These are phyloP conservation scores for Melanchra persicariae DNA, from an alignment of 2,888 invertebrate species.

Conservation along the genomic window DNA sequence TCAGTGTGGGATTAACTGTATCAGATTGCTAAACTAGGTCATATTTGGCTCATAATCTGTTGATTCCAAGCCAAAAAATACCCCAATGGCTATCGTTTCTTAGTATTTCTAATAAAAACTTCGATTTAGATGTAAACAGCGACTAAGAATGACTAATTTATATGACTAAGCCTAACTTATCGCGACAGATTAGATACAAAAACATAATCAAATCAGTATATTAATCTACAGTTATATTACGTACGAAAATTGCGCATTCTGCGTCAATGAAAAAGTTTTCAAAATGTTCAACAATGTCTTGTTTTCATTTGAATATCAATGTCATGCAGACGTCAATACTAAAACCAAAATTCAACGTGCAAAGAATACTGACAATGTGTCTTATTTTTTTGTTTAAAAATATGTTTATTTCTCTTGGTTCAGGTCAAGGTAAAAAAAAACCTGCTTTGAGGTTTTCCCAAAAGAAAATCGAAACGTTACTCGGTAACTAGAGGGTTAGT, in stretches of 20 bases:
- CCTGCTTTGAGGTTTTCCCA: not conserved
- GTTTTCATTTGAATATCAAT: constrained; percentile 22
- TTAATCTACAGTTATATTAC: constrained; percentile 4
- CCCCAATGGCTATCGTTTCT: constrained; percentile 14
- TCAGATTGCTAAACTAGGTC: not conserved
- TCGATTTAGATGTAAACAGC: constrained; percentile 15
- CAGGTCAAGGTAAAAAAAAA: not conserved
- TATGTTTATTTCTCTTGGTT: not conserved
- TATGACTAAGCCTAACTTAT: constrained; percentile 16
- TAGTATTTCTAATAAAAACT: constrained; percentile 20
- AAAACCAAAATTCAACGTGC: constrained; percentile 10
- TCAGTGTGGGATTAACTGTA: constrained; percentile 4
- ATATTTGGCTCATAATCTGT: constrained; percentile 27
- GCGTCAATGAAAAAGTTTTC: not conserved
- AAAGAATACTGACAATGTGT: not conserved
- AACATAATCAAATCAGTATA: constrained; percentile 9
- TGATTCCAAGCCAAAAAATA: constrained; percentile 23
- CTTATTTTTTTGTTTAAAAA: not conserved
- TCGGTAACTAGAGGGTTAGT: too few species aligned
- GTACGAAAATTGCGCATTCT: not conserved
- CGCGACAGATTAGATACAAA: constrained; percentile 10
- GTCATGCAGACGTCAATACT: constrained; percentile 1
- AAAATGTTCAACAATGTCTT: not conserved
- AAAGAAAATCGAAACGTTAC: not conserved
- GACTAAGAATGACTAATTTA: constrained; percentile 25